Conservation (phyloP, 2,888 invertebrate genomes). For the Leuctra nigra region DNA sequence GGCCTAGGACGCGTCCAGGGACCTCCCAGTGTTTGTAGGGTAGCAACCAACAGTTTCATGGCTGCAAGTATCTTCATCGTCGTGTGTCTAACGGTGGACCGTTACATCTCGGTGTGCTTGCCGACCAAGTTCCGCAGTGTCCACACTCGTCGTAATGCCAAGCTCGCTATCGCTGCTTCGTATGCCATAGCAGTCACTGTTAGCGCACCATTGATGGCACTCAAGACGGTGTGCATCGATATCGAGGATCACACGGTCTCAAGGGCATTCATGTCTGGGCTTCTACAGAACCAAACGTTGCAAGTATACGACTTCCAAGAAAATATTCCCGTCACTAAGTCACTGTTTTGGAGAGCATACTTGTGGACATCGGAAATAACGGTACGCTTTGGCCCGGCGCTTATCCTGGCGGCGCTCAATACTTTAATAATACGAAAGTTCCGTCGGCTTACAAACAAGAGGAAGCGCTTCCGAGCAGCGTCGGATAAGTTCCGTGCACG, state of each 20-base stretch:
- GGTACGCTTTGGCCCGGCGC: constrained; percentile 42
- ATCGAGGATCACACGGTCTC: constrained; percentile 27
- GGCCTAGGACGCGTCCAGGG: no score
- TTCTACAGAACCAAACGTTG: constrained; percentile 10
- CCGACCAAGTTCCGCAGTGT: constrained; percentile 39
- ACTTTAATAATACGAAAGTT: constrained; percentile 42
- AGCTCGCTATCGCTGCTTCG: constrained; percentile 37
- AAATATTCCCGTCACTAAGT: constrained; percentile 32
- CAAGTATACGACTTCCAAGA: constrained; percentile 31
- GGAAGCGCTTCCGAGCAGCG: constrained; percentile 35
- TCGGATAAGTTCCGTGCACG: constrained; percentile 28
- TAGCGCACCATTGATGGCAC: constrained; percentile 40
- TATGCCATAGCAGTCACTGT: constrained; percentile 39
- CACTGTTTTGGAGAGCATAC: constrained; percentile 37
- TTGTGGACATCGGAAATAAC: constrained; percentile 40
- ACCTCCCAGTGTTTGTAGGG: no score
- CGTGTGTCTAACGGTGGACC: constrained; percentile 44
- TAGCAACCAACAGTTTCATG: constrained; percentile 43
- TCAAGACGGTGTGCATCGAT: constrained; percentile 36
- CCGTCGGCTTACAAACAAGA: constrained; percentile 39
- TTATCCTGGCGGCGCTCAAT: constrained; percentile 43
- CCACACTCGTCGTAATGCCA: constrained; percentile 38
- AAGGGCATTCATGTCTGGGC: constrained; percentile 25
- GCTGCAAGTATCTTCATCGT: constrained; percentile 46
- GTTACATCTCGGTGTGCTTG: constrained; percentile 44